Conservation (phyloP, 2,797 vertebrate genomes). For the Rhynchonycteris naso region DNA sequence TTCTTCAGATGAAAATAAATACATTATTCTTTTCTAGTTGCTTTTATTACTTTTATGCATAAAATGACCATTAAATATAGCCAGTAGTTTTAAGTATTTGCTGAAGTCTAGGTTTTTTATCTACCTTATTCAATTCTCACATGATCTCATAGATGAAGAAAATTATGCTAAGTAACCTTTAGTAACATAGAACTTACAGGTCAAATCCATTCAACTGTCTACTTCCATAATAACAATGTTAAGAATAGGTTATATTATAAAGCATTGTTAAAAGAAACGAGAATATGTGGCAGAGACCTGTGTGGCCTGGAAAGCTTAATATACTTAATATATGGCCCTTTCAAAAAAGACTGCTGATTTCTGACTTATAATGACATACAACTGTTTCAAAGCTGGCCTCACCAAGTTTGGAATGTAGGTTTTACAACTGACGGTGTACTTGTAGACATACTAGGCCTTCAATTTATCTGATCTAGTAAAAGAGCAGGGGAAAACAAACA, state of each 20-base stretch:
- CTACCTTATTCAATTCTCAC: neutral
- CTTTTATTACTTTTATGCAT: neutral
- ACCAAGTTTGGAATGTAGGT: neutral
- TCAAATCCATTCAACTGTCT: neutral
- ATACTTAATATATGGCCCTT: neutral
- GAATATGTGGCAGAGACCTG: neutral
- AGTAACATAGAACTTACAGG: neutral
- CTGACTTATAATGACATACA: neutral
- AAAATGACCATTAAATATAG: neutral
- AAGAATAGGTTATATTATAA: neutral
- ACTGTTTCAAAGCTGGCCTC: neutral
- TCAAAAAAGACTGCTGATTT: neutral
- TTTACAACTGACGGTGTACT: neutral
- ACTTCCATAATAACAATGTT: neutral
- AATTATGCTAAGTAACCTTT: neutral
- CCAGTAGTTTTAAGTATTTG: neutral
- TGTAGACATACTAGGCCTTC: neutral
- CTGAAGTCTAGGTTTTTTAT: neutral
- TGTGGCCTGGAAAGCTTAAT: neutral
- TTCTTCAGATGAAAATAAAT: neutral
- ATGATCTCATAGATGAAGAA: neutral
- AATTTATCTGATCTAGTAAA: neutral
- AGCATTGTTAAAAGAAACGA: neutral
- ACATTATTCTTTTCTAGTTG: constrained; percentile 4
- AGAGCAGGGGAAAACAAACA: neutral